Percentiles rank a stretch among this genome's conserved stretches.
Conservation (phyloP, 1,140 invertebrate species). For the Lucilia cuprina region DNA sequence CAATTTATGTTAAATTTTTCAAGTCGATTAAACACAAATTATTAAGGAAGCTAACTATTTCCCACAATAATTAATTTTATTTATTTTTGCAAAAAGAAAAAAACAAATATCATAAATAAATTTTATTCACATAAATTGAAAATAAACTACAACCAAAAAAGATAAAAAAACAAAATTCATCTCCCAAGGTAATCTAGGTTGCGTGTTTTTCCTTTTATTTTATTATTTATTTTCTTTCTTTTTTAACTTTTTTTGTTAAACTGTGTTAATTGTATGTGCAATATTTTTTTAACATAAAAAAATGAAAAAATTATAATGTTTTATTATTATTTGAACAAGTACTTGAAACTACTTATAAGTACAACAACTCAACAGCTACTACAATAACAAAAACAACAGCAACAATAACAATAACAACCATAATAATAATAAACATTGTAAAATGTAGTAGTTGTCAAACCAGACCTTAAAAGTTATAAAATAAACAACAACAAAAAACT, state of each 20-base stretch:
- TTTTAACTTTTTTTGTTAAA: constrained; percentile 28
- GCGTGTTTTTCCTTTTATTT: constrained; percentile 22
- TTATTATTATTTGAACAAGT: constrained; percentile 13
- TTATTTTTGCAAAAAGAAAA: neutral
- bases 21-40: no score
- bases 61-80: neutral
- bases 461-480: constrained; percentile 22
- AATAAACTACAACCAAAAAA: neutral
- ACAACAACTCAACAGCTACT: neutral
- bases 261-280: constrained; percentile 32
- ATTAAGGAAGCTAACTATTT: no score
- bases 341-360: constrained; percentile 5
- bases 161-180: neutral
- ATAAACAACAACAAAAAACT: neutral
- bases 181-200: constrained; percentile 32
- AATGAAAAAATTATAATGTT: neutral
- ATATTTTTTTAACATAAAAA: neutral
- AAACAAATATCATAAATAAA: neutral
- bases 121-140: neutral
- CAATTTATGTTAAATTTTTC: no score
- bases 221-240: neutral
- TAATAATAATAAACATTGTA: no score
- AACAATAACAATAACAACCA: no score
- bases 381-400: neutral
- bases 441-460: constrained; percentile 17